These are phyloP conservation scores for Hypocryptadius cinnamomeus DNA, from an alignment of 2,113 vertebrate species.

Conservation along the genomic window DNA sequence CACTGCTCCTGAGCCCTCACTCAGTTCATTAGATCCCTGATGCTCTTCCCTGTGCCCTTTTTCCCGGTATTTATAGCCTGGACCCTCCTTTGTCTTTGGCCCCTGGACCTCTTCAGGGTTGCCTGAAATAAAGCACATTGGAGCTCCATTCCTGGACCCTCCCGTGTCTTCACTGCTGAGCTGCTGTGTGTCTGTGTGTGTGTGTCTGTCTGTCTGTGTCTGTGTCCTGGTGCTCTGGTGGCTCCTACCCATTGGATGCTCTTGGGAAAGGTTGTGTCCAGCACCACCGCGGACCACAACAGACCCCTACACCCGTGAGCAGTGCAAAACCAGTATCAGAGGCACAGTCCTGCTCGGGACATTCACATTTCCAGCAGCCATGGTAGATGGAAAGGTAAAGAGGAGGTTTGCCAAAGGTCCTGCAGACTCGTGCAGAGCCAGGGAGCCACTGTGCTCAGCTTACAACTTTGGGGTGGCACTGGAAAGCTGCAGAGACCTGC, in stretches of 20 bases:
- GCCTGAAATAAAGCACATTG: background rate
- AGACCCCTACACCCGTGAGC: background rate
- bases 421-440: background rate
- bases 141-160: background rate
- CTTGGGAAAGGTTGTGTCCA: background rate
- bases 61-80: background rate
- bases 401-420: background rate
- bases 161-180: background rate
- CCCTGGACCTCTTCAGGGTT: background rate
- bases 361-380: background rate
- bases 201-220: too few species aligned
- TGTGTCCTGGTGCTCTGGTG: background rate
- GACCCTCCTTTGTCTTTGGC: background rate
- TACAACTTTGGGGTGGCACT: fast-evolving
- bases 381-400: background rate
- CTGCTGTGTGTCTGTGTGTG: too few species aligned
- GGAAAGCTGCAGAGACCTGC: background rate
- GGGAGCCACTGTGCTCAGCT: background rate
- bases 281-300: background rate
- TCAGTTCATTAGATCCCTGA: background rate
- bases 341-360: fast-evolving
- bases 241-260: background rate
- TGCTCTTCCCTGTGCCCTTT: background rate
- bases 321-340: background rate
- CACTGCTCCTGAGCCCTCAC: too few species aligned